phyloP scores from a whole-genome alignment of 2,888 invertebrate genomes.

The Glyphotaelius pellucidus region DNA sequence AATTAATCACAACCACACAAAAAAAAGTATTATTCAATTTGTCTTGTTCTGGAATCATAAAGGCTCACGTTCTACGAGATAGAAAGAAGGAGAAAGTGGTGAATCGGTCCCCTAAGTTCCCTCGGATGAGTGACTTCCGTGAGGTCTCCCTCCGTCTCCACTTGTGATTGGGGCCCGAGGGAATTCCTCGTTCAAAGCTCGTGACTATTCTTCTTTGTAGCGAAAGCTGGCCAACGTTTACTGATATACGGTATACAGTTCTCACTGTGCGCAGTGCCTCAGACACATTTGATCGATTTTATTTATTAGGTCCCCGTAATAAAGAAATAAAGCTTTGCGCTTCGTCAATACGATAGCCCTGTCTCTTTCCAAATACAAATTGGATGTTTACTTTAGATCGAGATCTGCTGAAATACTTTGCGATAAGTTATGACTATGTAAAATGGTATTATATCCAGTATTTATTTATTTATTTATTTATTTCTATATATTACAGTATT shows the following conservation, averaged over 20 bases:
- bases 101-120: neutral
- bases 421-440: neutral
- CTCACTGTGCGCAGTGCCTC: neutral
- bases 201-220: conserved; percentile 3
- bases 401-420: neutral
- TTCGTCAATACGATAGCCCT: neutral
- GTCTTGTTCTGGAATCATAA: neutral
- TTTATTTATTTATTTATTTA: too few species aligned
- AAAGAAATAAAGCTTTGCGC: neutral
- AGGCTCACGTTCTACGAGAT: neutral
- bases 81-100: neutral
- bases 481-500: too few species aligned
- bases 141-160: neutral
- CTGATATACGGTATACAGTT: neutral
- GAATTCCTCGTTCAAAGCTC: neutral
- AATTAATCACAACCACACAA: neutral
- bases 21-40: neutral
- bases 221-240: neutral
- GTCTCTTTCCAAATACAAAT: neutral
- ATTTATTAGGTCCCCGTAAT: neutral
- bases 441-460: neutral
- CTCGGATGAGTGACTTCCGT: conserved; percentile 4
- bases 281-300: neutral
- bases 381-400: neutral
- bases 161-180: conserved; percentile 14